Percentiles rank a stretch among this genome's conserved stretches.
Evolutionary conservation across 2,888 invertebrate species (phyloP).

Genomic region (Lypha dubia): DNA sequence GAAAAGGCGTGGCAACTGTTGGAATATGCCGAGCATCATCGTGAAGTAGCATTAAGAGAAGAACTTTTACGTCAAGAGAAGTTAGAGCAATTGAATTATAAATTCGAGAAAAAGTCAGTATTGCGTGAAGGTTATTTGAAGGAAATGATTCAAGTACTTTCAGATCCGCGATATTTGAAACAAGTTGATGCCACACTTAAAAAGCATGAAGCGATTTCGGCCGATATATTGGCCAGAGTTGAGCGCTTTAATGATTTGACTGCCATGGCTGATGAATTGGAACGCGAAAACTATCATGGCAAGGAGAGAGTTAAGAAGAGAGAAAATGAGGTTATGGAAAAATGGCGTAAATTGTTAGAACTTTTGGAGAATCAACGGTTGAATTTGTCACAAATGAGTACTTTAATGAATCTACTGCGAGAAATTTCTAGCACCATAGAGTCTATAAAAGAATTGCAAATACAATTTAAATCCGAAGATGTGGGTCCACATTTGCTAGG

Average conservation of each 20-base stretch:
- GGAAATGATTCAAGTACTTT: constrained; percentile 98
- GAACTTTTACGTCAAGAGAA: constrained; percentile 96
- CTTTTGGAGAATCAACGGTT: constrained; percentile 92
- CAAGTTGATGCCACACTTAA: constrained; percentile 99
- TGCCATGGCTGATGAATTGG: constrained; percentile 96
- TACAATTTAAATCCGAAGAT: constrained; percentile 89
- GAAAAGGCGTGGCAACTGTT: constrained; percentile 97
- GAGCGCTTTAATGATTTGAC: constrained; percentile 97
- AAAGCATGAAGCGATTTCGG: constrained; percentile 98
- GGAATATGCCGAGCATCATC: constrained; percentile 96
- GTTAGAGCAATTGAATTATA: constrained; percentile 96
- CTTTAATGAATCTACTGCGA: constrained; percentile 93
- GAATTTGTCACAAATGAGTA: constrained; percentile 91
- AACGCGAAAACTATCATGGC: constrained; percentile 95
- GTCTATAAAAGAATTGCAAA: constrained; percentile 93
- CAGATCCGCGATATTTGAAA: constrained; percentile 94
- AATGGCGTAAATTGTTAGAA: constrained; percentile 94
- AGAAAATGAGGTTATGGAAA: constrained; percentile 88
- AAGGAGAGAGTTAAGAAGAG: constrained; percentile 89
- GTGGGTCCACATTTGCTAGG: constrained; percentile 96
- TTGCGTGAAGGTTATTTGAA: constrained; percentile 97
- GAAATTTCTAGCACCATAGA: constrained; percentile 95
- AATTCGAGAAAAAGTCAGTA: constrained; percentile 97
- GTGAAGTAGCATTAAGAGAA: constrained; percentile 95
- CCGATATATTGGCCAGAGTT: constrained; percentile 96